Conservation (phyloP, 1,140 invertebrate genomes). For the Himalopsyche phryganea region DNA sequence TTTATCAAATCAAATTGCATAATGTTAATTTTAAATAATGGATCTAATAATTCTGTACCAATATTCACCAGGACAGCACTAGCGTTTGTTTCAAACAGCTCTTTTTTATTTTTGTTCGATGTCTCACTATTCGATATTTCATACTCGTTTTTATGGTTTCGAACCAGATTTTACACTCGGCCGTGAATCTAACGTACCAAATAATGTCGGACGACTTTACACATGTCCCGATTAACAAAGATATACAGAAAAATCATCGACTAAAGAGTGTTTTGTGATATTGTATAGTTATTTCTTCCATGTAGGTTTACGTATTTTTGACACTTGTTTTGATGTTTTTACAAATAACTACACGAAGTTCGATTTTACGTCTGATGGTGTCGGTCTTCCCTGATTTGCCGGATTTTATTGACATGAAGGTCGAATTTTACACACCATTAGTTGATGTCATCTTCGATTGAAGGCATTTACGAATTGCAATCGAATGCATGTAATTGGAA, state of each 20-base stretch:
- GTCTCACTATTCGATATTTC: neutral
- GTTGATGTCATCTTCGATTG: conserved; percentile 23
- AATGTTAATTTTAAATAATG: too few relatives aligned
- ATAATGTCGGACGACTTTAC: conserved; percentile 17
- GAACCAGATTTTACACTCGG: conserved; percentile 24
- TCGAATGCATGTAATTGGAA: conserved; percentile 5
- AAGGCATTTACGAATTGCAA: conserved; percentile 14
- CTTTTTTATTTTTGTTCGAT: conserved; percentile 5
- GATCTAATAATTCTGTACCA: too few relatives aligned
- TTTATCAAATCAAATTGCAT: too few relatives aligned
- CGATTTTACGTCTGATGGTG: conserved; percentile 11
- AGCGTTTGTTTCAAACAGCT: neutral
- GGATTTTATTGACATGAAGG: conserved; percentile 29
- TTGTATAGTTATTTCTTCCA: conserved; percentile 1
- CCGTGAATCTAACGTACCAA: conserved; percentile 22
- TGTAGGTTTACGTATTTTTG: neutral
- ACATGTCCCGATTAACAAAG: conserved; percentile 22
- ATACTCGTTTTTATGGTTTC: conserved; percentile 23
- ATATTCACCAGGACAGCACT: too few relatives aligned
- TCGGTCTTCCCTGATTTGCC: conserved; percentile 21
- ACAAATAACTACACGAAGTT: conserved; percentile 1
- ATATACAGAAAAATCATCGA: conserved; percentile 10
- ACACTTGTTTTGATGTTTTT: conserved; percentile 9
- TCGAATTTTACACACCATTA: conserved; percentile 20
- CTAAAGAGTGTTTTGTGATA: conserved; percentile 17